Conservation (phyloP, 2,797 vertebrate species). For the Typhlichthys subterraneus region DNA sequence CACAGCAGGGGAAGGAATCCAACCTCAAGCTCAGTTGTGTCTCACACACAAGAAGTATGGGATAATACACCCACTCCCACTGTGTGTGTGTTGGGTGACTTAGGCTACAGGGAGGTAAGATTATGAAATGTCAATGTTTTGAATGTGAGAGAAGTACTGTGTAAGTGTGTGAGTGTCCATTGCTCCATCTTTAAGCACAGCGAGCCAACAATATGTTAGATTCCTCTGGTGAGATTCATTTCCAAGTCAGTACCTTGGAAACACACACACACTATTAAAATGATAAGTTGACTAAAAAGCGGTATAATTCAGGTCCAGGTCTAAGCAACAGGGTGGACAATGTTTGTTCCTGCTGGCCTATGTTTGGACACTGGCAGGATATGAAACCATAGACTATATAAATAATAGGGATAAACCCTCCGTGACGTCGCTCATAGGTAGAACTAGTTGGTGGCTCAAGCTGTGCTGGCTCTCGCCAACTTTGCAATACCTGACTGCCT, state of each 20-base stretch:
- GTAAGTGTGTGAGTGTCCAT: constrained; percentile 13
- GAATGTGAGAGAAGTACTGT: constrained; percentile 14
- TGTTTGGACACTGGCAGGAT: too few species aligned
- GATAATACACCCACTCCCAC: constrained; percentile 22
- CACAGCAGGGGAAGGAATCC: neutral
- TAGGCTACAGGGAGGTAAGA: constrained; percentile 25
- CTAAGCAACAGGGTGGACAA: too few species aligned
- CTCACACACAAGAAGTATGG: constrained; percentile 22
- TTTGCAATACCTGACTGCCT: too few species aligned
- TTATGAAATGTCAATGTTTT: constrained; percentile 50
- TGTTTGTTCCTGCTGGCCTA: too few species aligned
- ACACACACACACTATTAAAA: neutral
- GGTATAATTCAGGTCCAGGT: neutral
- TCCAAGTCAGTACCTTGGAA: neutral
- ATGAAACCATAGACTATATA: too few species aligned
- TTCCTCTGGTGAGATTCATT: constrained; percentile 16
- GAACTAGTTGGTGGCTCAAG: too few species aligned
- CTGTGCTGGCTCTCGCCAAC: too few species aligned
- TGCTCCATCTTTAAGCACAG: neutral
- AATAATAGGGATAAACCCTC: too few species aligned
- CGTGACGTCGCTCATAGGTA: too few species aligned
- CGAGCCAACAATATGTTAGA: constrained; percentile 23
- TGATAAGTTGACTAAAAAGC: neutral
- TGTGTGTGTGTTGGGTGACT: constrained; percentile 24
- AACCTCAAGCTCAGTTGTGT: neutral